Base-by-base conservation (phyloP, 2,888 invertebrate genomes). In the Cryptocephalus moraei region DNA sequence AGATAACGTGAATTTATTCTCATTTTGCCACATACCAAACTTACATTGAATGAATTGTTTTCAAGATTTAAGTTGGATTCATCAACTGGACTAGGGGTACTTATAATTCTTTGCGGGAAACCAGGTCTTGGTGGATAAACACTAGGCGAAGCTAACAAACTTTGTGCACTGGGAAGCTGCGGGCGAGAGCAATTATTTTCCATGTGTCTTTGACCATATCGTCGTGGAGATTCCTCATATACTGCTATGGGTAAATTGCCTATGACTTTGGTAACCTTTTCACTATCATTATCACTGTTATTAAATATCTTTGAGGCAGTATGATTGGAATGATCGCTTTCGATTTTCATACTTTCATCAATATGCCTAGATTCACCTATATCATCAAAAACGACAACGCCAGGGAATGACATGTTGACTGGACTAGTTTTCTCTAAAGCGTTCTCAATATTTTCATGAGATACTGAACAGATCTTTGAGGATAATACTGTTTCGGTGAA, bases 241-340 rank as follows among this genome's bases (percentile, higher is more conserved):
- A 92, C 90, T 13, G 92, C 91, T 59, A 93, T 92, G n/a, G 91
- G 91, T 60, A 90, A 74, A 69, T 81, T 85, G 41, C 88, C 89
- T 62, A 89, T 88, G 39, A 87, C 81, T 58, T 63, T 63, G 49
- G 82, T 75, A 36, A 81, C 79, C 63, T 66, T 65, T 47, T 70
- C 69, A 46, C 62, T 60, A 53, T 68, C 66, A 33, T 57, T 62
- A 49, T 64, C 62, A 49, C 62, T 62, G 4, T 59, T 54, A 55
- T 62, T 64, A 49, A 62, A 63, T 47, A 61, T 53, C 55, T 56
- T 59, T 48, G 62, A 43, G 59, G 61, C 61, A 60, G 62, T 62
- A 55, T 62, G 62, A 59, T 59, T 58, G 51, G 56, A 56, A 53
- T 58, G 57, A 45, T 62, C 61, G 31, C 52, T 54, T 14, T 56